Base-by-base conservation (phyloP, 2,113 vertebrate genomes). In the Furnarius figulus region DNA sequence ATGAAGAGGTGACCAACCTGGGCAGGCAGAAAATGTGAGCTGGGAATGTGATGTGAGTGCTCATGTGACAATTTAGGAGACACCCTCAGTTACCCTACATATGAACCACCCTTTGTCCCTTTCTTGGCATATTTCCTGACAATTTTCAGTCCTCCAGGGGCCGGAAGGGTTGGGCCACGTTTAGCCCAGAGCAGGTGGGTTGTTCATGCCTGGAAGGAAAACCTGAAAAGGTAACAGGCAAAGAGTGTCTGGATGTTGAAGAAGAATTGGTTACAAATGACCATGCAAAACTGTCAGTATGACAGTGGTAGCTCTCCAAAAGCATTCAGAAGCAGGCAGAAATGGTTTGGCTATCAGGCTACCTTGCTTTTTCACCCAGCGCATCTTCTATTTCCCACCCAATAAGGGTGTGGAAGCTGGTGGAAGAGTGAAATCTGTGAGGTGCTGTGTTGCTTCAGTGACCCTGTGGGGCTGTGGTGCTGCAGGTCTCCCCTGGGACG, bases 31-130 rank as follows among this genome's bases (percentile, higher is more conserved):
- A 76, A 20, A 74, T 5, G 12, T 40, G 49, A 90, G 16, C 65
- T 84, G 68, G 33, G 12, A 80, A 6, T n/a, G 27, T n/a, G 44
- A 67, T 35, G 24, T 56, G 37, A 65, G 13, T 52, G n/a, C 6
- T 85, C 8, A 19, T 62, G 15, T 66, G 40, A 23, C 40, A 23
- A 12, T 52, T 24, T 28, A 52, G 49, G 37, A 74, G 42, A 80
- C 0, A 1, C 4, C 7, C 20, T 85, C 40, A 42, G 5, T 70
- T 56, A 61, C 31, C 11, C 10, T 68, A 30, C 3, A 5, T 77
- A 70, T 68, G 39, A 70, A 28, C 28, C 8, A 13, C 7, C 31
- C 35, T 83, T 59, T 68, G 21, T 27, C 53, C 39, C 11, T 79
- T 83, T 73, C 28, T 40, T 1, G 0, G 50, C 59, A 28, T 27